phyloP scores from a whole-genome alignment of 2,888 invertebrate species.

The Noctua comes region DNA sequence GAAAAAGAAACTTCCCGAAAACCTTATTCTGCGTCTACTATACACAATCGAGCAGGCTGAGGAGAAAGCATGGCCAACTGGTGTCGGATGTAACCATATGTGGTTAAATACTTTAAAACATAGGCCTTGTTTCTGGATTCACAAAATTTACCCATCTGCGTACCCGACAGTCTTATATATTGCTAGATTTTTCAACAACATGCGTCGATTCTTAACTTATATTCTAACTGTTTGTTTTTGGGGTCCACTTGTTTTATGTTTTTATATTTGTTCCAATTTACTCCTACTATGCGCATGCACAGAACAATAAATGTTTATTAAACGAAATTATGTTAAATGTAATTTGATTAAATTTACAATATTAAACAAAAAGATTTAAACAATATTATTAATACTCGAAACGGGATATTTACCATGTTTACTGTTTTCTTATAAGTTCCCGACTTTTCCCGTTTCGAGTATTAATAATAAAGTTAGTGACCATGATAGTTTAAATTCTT shows the following conservation, averaged over 20 bases:
- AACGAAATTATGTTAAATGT: not conserved
- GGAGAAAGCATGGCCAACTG: conserved; percentile 38
- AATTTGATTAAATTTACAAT: not conserved
- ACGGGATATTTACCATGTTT: no score
- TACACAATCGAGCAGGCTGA: conserved; percentile 17
- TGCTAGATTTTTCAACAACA: conserved; percentile 56
- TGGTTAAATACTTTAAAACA: conserved; percentile 33
- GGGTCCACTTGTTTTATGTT: conserved; percentile 72
- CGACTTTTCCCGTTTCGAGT: no score
- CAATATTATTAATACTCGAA: no score
- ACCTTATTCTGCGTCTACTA: no score
- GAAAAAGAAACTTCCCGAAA: no score
- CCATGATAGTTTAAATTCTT: no score
- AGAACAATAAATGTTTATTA: conserved; percentile 23
- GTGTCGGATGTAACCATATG: conserved; percentile 27
- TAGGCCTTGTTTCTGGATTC: conserved; percentile 45
- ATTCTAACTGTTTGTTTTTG: conserved; percentile 72
- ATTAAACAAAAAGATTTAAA: not conserved
- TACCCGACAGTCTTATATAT: conserved; percentile 68
- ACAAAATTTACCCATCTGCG: conserved; percentile 59
- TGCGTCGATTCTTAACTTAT: conserved; percentile 60
- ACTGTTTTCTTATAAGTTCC: no score
- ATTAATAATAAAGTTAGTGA: no score
- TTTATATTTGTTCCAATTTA: conserved; percentile 64
- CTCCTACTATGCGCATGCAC: no score